Base-by-base conservation (phyloP, 2,113 vertebrate species). In the Melanerpes formicivorus region DNA sequence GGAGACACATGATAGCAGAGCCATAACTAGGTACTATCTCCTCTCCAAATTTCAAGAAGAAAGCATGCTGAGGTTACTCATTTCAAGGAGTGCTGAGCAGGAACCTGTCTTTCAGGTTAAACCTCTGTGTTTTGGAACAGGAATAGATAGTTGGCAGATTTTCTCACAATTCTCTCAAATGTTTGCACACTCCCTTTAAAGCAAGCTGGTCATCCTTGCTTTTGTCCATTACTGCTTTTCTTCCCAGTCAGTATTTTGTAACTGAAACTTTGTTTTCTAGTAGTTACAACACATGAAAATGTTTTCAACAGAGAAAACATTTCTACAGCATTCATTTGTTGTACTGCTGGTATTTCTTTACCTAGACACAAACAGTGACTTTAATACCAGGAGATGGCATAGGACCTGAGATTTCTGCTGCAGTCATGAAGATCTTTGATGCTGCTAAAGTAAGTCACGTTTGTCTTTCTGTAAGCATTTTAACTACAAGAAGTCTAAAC, bases 301-400 rank as follows among this genome's bases (percentile, higher is more conserved):
- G 29, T 88, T 71, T 87, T 90, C 87, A 83, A 1, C 21, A 2
- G 72, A 72, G 70, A 64, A 90, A 77, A 52, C 44, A 79, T 34
- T 34, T 34, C 34, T 34, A 34, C 34, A 81, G 9, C 15, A 86
- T 81, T 93, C 64, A 89, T 87, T 78, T 85, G 71, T 73, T 76
- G 34, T 84, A 63, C 71, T 76, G 34, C 64, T 89, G 77, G 2
- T 90, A 87, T 84, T 97, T 86, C 67, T 92, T 42, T 48, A 77
- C 86, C 76, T 93, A 99, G 99, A 95, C 98, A 78, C 98, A 98
- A 90, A 99, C 98, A 52, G 98, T 99, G 86, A 99, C 99, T 88
- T 96, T 99, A 97, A 99, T 99, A 97, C 99, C 99, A 80, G 99
- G 99, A 83, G 99, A 99, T 98, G 99, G 99, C 93, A 99, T 99